These are phyloP conservation scores for Lateolabrax maculatus DNA, from an alignment of 2,797 vertebrate species.

Conservation along the genomic window DNA sequence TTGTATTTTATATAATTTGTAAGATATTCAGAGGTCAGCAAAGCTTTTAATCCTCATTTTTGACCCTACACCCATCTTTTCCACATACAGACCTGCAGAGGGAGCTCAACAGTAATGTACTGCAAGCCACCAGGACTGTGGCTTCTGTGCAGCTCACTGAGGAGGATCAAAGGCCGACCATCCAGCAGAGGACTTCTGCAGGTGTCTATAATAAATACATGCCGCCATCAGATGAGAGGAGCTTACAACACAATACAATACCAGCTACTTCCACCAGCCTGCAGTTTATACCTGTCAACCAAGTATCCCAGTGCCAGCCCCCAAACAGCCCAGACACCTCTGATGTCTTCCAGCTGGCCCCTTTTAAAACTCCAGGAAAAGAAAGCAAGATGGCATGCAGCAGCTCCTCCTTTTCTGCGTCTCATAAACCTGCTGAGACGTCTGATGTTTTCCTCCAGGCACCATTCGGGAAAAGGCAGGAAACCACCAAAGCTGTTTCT, in stretches of 20 bases:
- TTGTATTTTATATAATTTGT: not conserved
- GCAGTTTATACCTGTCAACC: constrained; percentile 39
- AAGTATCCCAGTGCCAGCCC: constrained; percentile 25
- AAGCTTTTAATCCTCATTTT: not conserved
- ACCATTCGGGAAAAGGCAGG: constrained; percentile 90
- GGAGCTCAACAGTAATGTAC: constrained; percentile 53
- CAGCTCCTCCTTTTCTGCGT: constrained; percentile 85
- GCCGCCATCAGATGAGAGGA: constrained; percentile 40
- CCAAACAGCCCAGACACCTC: constrained; percentile 37
- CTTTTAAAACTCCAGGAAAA: constrained; percentile 83
- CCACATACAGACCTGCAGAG: constrained; percentile 75
- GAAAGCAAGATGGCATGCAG: constrained; percentile 83
- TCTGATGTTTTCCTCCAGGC: constrained; percentile 93
- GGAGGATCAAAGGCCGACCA: constrained; percentile 77
- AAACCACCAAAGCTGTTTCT: constrained; percentile 68
- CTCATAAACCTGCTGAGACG: constrained; percentile 78
- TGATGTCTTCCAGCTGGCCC: constrained; percentile 91
- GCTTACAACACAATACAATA: not conserved
- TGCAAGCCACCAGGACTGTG: constrained; percentile 7
- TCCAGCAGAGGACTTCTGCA: constrained; percentile 83
- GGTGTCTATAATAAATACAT: constrained; percentile 68
- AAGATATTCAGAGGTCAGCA: not conserved
- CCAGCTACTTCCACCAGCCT: constrained; percentile 37
- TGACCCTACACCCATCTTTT: constrained; percentile 41
- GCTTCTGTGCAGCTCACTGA: constrained; percentile 86